These are phyloP conservation scores for Misgurnus anguillicaudatus DNA, from an alignment of 2,113 vertebrate genomes.

Conservation along the genomic window DNA sequence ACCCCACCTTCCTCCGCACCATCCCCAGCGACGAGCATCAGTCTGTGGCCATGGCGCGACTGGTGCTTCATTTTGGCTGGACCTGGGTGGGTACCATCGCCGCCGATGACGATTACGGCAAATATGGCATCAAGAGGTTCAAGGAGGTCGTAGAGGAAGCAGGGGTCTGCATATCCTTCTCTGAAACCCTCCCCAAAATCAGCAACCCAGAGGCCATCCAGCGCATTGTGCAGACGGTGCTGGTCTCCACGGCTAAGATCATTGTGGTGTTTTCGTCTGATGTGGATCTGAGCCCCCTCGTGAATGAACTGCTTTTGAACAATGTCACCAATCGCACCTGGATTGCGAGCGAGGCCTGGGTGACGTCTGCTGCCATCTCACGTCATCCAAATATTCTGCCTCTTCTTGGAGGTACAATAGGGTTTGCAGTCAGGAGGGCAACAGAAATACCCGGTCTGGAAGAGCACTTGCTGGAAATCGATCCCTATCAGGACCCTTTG, in stretches of 20 bases:
- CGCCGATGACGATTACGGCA: constrained; percentile 84
- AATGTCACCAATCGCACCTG: constrained; percentile 82
- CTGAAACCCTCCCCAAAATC: constrained; percentile 82
- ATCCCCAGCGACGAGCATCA: constrained; percentile 78
- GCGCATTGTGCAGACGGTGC: constrained; percentile 68
- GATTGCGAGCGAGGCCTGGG: constrained; percentile 84
- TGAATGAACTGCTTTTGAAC: constrained; percentile 70
- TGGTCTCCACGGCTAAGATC: constrained; percentile 77
- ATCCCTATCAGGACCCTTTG: constrained; percentile 73
- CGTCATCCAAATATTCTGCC: constrained; percentile 71
- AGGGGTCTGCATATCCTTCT: constrained; percentile 83
- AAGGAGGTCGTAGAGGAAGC: constrained; percentile 79
- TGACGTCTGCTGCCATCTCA: constrained; percentile 79
- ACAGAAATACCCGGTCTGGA: constrained; percentile 73
- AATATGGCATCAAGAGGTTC: constrained; percentile 83
- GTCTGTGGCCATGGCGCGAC: constrained; percentile 74
- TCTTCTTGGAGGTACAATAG: constrained; percentile 78
- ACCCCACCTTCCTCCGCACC: constrained; percentile 79
- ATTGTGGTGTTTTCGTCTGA: constrained; percentile 84
- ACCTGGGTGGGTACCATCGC: constrained; percentile 84
- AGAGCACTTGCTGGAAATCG: constrained; percentile 71
- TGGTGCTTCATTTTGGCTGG: constrained; percentile 83
- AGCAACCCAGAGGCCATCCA: constrained; percentile 71
- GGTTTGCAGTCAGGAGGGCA: constrained; percentile 77
- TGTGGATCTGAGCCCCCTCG: constrained; percentile 80